phyloP scores from a whole-genome alignment of 1,140 invertebrate genomes.

The Drosophila rufa region DNA sequence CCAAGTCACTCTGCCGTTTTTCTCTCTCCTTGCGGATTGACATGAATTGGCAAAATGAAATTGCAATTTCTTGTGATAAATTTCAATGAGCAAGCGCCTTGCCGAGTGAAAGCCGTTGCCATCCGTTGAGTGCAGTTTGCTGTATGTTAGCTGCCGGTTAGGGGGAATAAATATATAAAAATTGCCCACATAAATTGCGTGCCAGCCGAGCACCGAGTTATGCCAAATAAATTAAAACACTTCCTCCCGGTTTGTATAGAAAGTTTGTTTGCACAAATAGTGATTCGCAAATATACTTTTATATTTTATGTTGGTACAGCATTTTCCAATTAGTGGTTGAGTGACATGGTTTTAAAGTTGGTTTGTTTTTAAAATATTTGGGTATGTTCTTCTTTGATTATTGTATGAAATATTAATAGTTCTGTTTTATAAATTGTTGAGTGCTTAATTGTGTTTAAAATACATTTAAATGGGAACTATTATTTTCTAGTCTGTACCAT shows the following conservation, averaged over 20 bases:
- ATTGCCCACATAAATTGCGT: constrained; percentile 34
- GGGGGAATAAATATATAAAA: constrained; percentile 16
- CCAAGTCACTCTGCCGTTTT: constrained; percentile 1
- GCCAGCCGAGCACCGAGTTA: constrained; percentile 12
- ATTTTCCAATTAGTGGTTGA: constrained; percentile 18
- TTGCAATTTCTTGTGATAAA: constrained; percentile 82
- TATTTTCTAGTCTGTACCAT: no score
- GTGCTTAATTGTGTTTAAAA: no score
- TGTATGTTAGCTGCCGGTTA: constrained; percentile 42
- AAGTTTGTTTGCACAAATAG: neutral
- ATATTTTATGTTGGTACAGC: constrained; percentile 1
- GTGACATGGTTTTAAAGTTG: neutral
- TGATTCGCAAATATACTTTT: neutral
- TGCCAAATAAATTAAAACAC: constrained; percentile 28
- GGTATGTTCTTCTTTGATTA: neutral
- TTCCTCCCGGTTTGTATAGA: neutral
- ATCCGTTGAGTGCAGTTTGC: constrained; percentile 67
- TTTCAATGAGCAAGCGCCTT: constrained; percentile 67
- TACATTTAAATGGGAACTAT: no score
- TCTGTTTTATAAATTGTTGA: no score
- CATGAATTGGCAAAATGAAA: constrained; percentile 77
- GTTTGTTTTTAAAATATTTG: neutral
- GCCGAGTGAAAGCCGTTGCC: constrained; percentile 41
- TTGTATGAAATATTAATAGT: no score
- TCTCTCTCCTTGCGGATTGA: constrained; percentile 55